Evolutionary conservation across 2,113 vertebrate genomes (phyloP), one percentile per base, ranked within the genome.

Genomic region (Heterotis niloticus): DNA sequence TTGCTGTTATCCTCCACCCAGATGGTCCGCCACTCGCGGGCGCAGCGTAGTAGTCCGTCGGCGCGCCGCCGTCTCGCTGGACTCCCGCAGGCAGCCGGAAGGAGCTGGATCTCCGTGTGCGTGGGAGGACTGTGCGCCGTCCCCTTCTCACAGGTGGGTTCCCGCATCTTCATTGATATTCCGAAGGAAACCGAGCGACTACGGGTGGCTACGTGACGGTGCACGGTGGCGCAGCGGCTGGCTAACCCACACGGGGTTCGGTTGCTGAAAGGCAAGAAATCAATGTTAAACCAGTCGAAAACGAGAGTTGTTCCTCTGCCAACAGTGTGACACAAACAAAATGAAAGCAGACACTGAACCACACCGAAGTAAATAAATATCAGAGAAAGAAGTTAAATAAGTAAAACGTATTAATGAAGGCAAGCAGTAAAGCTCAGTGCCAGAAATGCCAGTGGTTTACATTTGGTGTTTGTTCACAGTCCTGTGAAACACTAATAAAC

Each of bases 71-170:
- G 62, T n/a, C 11, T 82, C 3, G 23, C 23, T 2, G 34, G 77
- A 26, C 26, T 86, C 5, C 83, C 87, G 1, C 20, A 78, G 2
- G 1, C 76, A 2, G n/a, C 82, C 24, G 65, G 62, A 54, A 84
- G 28, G 75, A 85, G 79, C 82, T 85, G 83, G 79, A 60, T 82
- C 64, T 83, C 81, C 0, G 4, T 86, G 28, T 70, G 84, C 12
- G 62, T 82, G 57, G 65, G 81, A 1, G 82, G 76, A 18, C 77
- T 88, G 20, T 88, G 85, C 78, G 87, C 87, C 1, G 80, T 88
- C 44, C 87, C 87, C 0, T 81, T 88, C 60, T 62, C 82, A 12
- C 84, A 85, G 87, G 87, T 88, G 67, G 34, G 60, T 13, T 67
- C 7, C 4, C 3, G 13, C 17, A 44, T 0, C 0, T 54, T 4